A percentile compares a stretch with the other conserved stretches of the same genome.
Evolutionary conservation across 1,140 invertebrate species (phyloP).

Genomic region (Pristionchus pacificus): DNA sequence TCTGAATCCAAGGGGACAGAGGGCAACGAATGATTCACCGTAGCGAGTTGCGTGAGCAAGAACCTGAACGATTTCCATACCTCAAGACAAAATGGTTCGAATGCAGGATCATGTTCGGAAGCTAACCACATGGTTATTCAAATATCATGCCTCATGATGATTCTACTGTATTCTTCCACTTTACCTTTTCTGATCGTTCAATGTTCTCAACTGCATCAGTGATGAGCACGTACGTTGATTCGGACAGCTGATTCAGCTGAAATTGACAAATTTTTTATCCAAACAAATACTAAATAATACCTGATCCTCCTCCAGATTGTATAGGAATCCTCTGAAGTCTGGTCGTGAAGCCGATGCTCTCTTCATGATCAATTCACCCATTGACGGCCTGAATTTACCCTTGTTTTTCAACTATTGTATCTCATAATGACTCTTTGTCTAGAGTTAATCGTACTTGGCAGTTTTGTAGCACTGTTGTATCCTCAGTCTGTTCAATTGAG

Average conservation of each 20-base stretch:
- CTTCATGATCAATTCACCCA: slow-evolving; percentile 49
- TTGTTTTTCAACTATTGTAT: background rate
- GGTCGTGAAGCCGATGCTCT: slow-evolving; percentile 44
- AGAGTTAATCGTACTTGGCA: slow-evolving; percentile 47
- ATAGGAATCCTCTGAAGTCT: slow-evolving; percentile 45
- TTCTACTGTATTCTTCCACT: slow-evolving; percentile 4
- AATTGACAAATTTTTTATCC: background rate
- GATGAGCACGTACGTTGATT: slow-evolving; percentile 38
- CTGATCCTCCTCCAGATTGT: slow-evolving; percentile 43
- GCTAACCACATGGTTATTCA: slow-evolving; percentile 2
- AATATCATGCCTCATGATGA: background rate
- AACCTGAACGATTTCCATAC: slow-evolving; percentile 32
- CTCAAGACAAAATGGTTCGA: background rate
- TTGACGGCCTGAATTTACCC: slow-evolving; percentile 40
- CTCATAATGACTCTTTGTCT: background rate
- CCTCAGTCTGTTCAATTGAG: slow-evolving; percentile 45
- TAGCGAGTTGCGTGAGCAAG: slow-evolving; percentile 42
- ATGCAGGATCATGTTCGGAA: background rate
- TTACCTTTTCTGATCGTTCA: slow-evolving; percentile 41
- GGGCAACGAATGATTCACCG: slow-evolving; percentile 44
- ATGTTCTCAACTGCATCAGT: slow-evolving; percentile 48
- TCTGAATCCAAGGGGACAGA: slow-evolving; percentile 51
- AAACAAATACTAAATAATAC: slow-evolving; percentile 32
- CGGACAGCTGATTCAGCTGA: slow-evolving; percentile 15
- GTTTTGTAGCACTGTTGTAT: slow-evolving; percentile 52